These are phyloP conservation scores for Gyps fulvus DNA, from an alignment of 2,113 vertebrate species.

Conservation along the genomic window DNA sequence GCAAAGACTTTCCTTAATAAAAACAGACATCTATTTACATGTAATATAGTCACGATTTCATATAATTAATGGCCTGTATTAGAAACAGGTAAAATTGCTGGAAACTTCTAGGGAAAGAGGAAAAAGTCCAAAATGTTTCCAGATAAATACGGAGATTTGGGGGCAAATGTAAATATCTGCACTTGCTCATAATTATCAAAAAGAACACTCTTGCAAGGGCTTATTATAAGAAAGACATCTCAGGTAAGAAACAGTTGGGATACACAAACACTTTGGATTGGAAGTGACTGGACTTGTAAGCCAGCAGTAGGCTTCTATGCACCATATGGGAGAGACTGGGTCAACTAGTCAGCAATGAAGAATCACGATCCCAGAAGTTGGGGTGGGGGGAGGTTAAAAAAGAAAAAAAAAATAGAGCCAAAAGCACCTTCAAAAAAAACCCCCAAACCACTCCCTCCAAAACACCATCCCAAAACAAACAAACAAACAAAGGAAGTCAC, in stretches of 20 bases:
- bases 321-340: background rate
- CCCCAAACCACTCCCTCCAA: rapidly evolving
- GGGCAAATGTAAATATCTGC: background rate
- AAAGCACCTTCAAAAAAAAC: background rate
- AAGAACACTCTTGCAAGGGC: background rate
- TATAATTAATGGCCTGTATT: background rate
- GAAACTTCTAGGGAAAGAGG: background rate
- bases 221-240: background rate
- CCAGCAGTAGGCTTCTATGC: background rate
- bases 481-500: background rate
- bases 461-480: background rate
- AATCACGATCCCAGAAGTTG: background rate
- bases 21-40: background rate
- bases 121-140: background rate
- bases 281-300: background rate
- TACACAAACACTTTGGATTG: background rate
- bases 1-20: background rate
- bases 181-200: background rate
- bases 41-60: background rate
- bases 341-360: background rate
- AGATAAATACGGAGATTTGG: background rate
- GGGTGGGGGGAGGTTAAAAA: rapidly evolving
- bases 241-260: background rate
- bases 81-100: background rate
- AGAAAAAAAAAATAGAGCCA: background rate